Base-by-base conservation (phyloP, 2,888 invertebrate genomes). In the Chromoteleia sp. region DNA sequence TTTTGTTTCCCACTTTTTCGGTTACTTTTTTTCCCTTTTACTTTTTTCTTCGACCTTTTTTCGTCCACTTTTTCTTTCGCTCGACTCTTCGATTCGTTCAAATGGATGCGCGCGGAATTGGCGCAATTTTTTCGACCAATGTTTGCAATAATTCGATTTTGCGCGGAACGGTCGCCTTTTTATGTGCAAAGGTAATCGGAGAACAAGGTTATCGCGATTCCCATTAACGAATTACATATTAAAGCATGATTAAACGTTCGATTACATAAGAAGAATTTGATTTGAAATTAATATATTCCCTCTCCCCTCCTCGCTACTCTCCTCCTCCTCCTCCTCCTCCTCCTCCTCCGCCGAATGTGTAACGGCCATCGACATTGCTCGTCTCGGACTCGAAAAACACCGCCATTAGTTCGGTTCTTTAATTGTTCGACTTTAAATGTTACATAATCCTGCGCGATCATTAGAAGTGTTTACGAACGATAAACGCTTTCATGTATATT, bases 211-310 rank as follows among this genome's bases (percentile, higher is more conserved):
- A 41, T 14, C 12, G 12, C 41, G 12, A 2, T 7, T 41, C 41
- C 41, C 41, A 41, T 41, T 41, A 41, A 14, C 52, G 12, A 52
- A 54, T 33, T 17, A 17, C 33, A 7, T n/a, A 33, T 54, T 17
- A 33, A 54, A 54, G 21, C 8, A 15, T 33, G 33, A 54, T 54
- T 54, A 54, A 33, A 30, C 17, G 54, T 17, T 17, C 33, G 54
- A 54, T 54, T 54, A 33, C 33, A 17, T 54, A 45, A 45, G 8
- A 50, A 50, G 10, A 25, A 50, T 29, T 50, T 50, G 50, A 29
- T 50, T 12, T 29, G 29, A 29, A 50, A 50, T 50, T 50, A 50
- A 50, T 50, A 25, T 25, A 6, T 17, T 14, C 3, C 29, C 12
- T 50, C 29, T 25, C 6, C 25, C 6, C 8, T 52, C 5, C 21